Evolutionary conservation across 2,113 vertebrate genomes (phyloP).

Genomic region (Pandion haliaetus): DNA sequence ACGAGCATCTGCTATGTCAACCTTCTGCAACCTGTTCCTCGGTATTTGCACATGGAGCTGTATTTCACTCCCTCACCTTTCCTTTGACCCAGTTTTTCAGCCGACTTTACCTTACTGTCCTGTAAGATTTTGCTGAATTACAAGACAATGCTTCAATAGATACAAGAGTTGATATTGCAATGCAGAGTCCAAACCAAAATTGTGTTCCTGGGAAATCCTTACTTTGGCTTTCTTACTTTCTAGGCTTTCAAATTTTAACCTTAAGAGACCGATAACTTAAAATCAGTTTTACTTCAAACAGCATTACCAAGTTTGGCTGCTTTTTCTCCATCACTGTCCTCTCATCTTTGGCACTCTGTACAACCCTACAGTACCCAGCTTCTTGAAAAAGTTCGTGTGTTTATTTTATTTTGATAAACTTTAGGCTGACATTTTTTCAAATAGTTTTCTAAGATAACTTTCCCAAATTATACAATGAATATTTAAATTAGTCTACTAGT

Average conservation of each 20-base stretch:
- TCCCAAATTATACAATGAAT: conserved; percentile 3
- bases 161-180: fast-evolving
- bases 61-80: neutral
- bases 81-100: neutral
- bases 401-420: neutral
- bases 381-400: neutral
- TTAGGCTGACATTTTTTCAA: neutral
- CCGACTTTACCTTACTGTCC: neutral
- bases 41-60: neutral
- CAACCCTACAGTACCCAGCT: neutral
- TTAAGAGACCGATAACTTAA: neutral
- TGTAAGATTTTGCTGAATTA: neutral
- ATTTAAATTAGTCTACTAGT: conserved; percentile 12
- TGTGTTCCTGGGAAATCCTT: neutral
- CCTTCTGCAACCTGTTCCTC: neutral
- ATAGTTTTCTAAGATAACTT: neutral
- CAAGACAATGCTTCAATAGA: neutral
- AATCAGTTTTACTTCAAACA: neutral
- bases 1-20: neutral
- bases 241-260: neutral
- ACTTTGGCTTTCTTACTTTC: neutral
- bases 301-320: neutral
- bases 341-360: neutral
- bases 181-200: neutral
- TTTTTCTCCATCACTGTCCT: neutral